Conservation (phyloP, 2,888 invertebrate species). For the Euproctis similis region DNA sequence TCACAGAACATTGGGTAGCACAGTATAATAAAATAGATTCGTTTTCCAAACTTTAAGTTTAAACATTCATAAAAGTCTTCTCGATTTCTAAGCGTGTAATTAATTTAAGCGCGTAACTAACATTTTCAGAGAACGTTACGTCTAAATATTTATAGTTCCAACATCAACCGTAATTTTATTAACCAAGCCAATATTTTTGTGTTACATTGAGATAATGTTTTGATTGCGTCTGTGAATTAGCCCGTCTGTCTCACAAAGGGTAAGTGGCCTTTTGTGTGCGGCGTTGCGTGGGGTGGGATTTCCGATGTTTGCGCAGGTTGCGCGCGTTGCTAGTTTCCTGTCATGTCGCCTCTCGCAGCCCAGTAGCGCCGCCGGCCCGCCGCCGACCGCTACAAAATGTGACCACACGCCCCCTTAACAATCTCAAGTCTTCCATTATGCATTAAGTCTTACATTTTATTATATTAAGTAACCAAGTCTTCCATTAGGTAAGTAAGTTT, state of each 20-base stretch:
- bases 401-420: constrained; percentile 42
- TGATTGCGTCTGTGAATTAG: constrained; percentile 12
- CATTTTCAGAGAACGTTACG: too few species aligned
- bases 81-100: too few species aligned
- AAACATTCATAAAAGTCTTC: too few species aligned
- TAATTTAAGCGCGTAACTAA: too few species aligned
- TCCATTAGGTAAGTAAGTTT: constrained; percentile 64
- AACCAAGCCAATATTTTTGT: not conserved
- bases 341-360: constrained; percentile 51
- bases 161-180: too few species aligned
- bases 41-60: too few species aligned
- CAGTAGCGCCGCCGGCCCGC: constrained; percentile 70
- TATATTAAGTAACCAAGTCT: constrained; percentile 69
- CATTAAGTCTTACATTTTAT: constrained; percentile 30
- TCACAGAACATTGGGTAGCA: too few species aligned
- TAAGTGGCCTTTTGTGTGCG: constrained; percentile 35
- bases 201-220: constrained; percentile 1
- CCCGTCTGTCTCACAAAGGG: constrained; percentile 20
- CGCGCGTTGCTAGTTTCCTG: constrained; percentile 37
- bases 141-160: too few species aligned
- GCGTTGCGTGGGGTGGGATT: constrained; percentile 33
- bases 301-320: constrained; percentile 69
- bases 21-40: too few species aligned
- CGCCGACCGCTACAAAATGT: constrained; percentile 65
- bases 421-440: constrained; percentile 60